Base-by-base conservation (phyloP, 35 echinoderm and acorn worm species). In the Stichopus chloronotus region DNA sequence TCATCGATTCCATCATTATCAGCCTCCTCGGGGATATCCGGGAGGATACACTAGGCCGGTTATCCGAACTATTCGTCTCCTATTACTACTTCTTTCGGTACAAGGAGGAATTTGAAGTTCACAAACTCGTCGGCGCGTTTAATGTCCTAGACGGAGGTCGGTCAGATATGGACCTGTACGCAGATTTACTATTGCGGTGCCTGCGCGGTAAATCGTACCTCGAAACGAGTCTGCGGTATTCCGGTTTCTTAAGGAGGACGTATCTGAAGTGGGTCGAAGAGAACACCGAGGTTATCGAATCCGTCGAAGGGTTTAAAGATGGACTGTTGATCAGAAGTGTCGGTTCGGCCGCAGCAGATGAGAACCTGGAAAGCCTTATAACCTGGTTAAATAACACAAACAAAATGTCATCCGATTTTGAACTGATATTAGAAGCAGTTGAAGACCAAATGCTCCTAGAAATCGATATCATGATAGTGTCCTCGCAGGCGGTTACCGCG, bases 141-240 rank as follows among this genome's bases (percentile, higher is more conserved):
- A 11, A 7, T 12, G 9, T 88, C 5, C 58, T 63, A 8, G 52
- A 11, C 4, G 9, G 25, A 6, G 25, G 24, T 61, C 56, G 58
- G 21, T 88, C 8, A 5, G 25, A 71, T 9, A 56, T 30, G 24
- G 55, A 63, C 7, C 19, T 65, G 16, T 22, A 88, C 59, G 11
- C 58, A 19, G 57, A 88, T 52, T 19, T 52, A 22, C 52, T 88
- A 25, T 23, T 63, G 9, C 55, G 58, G 22, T 23, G 86, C 53
- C 55, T 88, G 6, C 58, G 86, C 57, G 63, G 86, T n/a, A 88
- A 23, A 61, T 56, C 86, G 25, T 88, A 8, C 55, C 58, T 88
- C 22, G 86, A 63, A 65, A 88, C 63, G n/a, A 88, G 86, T 63
- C 17, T 88, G 13, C 86, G 86, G 58, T 65, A 65, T 63, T 88